Percentiles rank a stretch among this genome's conserved stretches.
phyloP scores from a whole-genome alignment of 2,888 invertebrate species.

The Drosophila antonietae region DNA sequence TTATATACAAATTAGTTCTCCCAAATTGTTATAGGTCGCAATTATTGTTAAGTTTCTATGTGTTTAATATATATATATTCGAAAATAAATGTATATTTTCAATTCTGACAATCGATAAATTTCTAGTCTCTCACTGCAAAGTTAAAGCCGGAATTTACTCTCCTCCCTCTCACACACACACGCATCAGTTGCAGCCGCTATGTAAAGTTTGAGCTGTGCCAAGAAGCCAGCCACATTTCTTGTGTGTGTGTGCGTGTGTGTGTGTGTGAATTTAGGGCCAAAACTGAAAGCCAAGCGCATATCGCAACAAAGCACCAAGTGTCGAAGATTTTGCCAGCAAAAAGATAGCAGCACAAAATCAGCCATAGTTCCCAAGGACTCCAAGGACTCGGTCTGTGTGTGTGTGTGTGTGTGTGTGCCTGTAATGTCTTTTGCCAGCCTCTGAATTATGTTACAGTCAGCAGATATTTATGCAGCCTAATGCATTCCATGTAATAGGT shows the following conservation, averaged over 20 bases:
- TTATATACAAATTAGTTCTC: neutral
- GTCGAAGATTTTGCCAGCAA: slow-evolving; percentile 49
- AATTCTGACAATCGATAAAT: neutral
- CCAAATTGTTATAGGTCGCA: neutral
- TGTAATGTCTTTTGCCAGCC: slow-evolving; percentile 49
- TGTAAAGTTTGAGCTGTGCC: slow-evolving; percentile 19
- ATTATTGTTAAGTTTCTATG: neutral
- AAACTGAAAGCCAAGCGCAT: slow-evolving; percentile 43
- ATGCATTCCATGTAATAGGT: slow-evolving; percentile 53
- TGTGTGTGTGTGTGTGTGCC: slow-evolving; percentile 20
- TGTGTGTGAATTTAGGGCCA: slow-evolving; percentile 26
- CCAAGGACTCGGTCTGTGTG: neutral
- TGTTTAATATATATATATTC: neutral
- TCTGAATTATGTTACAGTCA: slow-evolving; percentile 57
- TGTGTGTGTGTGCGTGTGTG: slow-evolving; percentile 8
- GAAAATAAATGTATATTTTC: slow-evolving; percentile 9
- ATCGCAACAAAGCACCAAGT: slow-evolving; percentile 46
- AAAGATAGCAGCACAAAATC: slow-evolving; percentile 27
- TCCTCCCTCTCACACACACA: neutral
- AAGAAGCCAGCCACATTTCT: slow-evolving; percentile 31
- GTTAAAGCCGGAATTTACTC: slow-evolving; percentile 1
- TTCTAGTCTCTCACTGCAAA: neutral
- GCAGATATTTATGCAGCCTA: slow-evolving; percentile 64
- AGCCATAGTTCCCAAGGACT: slow-evolving; percentile 33
- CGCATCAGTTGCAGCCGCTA: neutral